phyloP scores from a whole-genome alignment of 2,797 vertebrate genomes.

The Balearica regulorum region DNA sequence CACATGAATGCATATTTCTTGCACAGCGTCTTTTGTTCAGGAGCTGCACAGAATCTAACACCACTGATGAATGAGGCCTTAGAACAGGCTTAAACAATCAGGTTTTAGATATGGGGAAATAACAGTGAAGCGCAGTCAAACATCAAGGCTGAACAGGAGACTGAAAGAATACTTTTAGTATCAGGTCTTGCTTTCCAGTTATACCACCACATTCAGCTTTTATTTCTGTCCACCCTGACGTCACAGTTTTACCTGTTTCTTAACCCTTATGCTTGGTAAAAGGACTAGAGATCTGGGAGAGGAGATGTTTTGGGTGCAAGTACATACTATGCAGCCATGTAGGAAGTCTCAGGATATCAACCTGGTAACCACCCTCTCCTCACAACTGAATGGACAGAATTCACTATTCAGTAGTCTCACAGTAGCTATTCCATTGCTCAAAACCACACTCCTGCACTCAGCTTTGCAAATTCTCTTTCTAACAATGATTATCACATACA shows the following conservation, averaged over 20 bases:
- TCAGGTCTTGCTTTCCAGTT: not conserved
- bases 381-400: not conserved
- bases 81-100: not conserved
- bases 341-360: not conserved
- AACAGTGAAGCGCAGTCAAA: not conserved
- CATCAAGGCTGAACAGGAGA: not conserved
- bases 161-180: not conserved
- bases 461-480: not conserved
- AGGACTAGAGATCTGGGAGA: not conserved
- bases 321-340: not conserved
- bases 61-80: not conserved
- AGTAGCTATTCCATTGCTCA: not conserved
- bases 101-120: not conserved
- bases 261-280: not conserved
- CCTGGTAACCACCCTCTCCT: not conserved
- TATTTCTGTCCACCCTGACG: not conserved
- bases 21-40: not conserved
- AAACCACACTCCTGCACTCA: not conserved
- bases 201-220: not conserved
- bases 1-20: not conserved
- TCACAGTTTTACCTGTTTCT: not conserved
- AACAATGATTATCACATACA: not conserved
- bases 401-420: not conserved
- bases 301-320: not conserved
- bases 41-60: not conserved